Base-by-base conservation (phyloP, 2,888 invertebrate species). In the Napeogenes inachia region DNA sequence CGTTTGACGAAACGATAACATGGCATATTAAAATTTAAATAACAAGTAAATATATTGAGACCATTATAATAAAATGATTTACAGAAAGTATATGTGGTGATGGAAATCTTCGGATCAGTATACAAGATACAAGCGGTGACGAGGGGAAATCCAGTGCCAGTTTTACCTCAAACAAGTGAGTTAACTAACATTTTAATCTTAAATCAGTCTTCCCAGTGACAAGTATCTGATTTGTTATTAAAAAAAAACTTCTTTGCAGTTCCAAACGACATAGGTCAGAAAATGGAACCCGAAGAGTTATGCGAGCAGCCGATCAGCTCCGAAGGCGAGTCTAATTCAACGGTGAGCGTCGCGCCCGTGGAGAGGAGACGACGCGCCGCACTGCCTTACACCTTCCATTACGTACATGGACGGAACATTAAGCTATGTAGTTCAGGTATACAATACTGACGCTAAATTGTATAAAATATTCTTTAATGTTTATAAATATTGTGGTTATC, bases 391-490 rank as follows among this genome's bases (percentile, higher is more conserved):
- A 95, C 95, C 55, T 95, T 96, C 77, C 94, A 96, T 73, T 95
- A 95, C 70, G 92, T 95, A 71, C 96, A 96, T 75, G 98, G 98
- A 0, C 92, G 94, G 71, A 97, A 98, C 83, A 93, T 98, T 47
- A 93, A 92, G 68, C 88, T 96, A 5, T 84, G 82, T 67, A 88
- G 88, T 65, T 89, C 88, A 62, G 85, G 89, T 85, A 62, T 42
- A 42, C 2, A 42, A 42, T 42, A 42, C 8, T 42, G 8, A 42
- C 8, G 35, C 35, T 5, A 35, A 35, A 35, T 8, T 10, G 5
- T 10, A 42, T 42, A 10, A 42, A 35, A 30, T 42, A 54, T 10
- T 54, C 12, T 2, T 10, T 4, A n/a, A 10, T 45, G 45, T 21
- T 10, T 3, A 42, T 42, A 42, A 10, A 10, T 42, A 21, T 21